Conservation (phyloP, 2,888 invertebrate genomes). For the Leptarthrus brevirostris region DNA sequence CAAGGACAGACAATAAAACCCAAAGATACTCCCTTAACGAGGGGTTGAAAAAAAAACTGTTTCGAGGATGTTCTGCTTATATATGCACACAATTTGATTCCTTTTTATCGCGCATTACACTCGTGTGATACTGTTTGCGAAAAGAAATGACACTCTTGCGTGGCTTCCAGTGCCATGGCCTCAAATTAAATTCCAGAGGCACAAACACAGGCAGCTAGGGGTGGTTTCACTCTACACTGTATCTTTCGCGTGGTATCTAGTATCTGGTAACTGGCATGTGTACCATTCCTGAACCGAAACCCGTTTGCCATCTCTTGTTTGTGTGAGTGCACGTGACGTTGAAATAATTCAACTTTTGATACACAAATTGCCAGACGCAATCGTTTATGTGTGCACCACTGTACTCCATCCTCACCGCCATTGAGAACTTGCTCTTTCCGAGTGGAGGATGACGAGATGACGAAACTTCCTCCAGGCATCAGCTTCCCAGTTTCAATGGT, state of each 20-base stretch:
- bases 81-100: neutral
- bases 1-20: constrained; percentile 2
- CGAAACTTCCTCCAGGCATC: neutral
- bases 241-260: constrained; percentile 4
- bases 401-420: constrained; percentile 7
- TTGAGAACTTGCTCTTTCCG: neutral
- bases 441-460: constrained; percentile 8
- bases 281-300: neutral
- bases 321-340: constrained; percentile 19
- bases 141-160: constrained; percentile 46
- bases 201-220: constrained; percentile 4
- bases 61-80: constrained; percentile 33
- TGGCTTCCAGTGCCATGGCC: constrained; percentile 1
- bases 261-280: neutral
- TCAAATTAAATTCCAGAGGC: neutral
- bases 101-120: neutral
- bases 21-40: constrained; percentile 12
- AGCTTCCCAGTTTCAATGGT: neutral
- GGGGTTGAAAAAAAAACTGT: constrained; percentile 38
- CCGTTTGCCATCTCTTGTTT: constrained; percentile 9
- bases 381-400: constrained; percentile 8
- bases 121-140: constrained; percentile 39
- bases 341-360: neutral
- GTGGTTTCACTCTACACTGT: constrained; percentile 29
- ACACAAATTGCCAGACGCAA: constrained; percentile 11